Evolutionary conservation across 2,888 invertebrate species (phyloP).

Genomic region (Aleiodes alternator): DNA sequence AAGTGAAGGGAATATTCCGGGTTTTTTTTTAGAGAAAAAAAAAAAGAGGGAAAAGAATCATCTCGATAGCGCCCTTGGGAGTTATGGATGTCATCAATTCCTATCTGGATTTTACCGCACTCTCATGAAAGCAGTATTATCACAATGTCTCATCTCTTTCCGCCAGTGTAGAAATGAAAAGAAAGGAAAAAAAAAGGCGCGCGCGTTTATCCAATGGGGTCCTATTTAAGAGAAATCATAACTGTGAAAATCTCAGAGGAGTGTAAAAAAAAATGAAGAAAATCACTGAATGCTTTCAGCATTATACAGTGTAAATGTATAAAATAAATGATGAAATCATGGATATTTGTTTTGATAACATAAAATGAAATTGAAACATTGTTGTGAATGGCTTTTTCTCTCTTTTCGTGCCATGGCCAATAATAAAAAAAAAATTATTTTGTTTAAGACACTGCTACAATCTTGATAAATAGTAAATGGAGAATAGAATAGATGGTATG

Average conservation of each 20-base stretch:
- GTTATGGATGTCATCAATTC: slow-evolving; percentile 67
- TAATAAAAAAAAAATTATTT: background rate
- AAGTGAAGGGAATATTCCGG: background rate
- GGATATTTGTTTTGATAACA: slow-evolving; percentile 24
- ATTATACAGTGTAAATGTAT: background rate
- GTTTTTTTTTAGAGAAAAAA: slow-evolving; percentile 10
- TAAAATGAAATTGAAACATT: slow-evolving; percentile 1
- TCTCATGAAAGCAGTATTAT: slow-evolving; percentile 27
- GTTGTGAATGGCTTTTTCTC: background rate
- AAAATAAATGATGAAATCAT: background rate
- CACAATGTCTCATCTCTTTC: slow-evolving; percentile 31
- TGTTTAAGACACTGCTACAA: background rate
- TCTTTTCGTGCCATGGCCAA: background rate
- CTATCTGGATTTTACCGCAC: slow-evolving; percentile 52
- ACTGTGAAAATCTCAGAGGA: slow-evolving; percentile 30
- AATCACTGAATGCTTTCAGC: slow-evolving; percentile 36
- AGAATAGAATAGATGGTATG: slow-evolving; percentile 13
- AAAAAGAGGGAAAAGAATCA: background rate
- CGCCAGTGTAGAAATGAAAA: background rate
- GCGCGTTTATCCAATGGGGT: slow-evolving; percentile 17
- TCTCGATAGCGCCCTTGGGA: slow-evolving; percentile 59
- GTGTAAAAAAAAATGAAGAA: slow-evolving; percentile 17
- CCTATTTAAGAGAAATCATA: slow-evolving; percentile 31
- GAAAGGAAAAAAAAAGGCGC: background rate
- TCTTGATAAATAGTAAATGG: slow-evolving; percentile 22